A percentile compares a stretch with the other conserved stretches of the same genome.
Conservation (phyloP, 2,113 vertebrate genomes). For the Bagarius yarrelli region DNA sequence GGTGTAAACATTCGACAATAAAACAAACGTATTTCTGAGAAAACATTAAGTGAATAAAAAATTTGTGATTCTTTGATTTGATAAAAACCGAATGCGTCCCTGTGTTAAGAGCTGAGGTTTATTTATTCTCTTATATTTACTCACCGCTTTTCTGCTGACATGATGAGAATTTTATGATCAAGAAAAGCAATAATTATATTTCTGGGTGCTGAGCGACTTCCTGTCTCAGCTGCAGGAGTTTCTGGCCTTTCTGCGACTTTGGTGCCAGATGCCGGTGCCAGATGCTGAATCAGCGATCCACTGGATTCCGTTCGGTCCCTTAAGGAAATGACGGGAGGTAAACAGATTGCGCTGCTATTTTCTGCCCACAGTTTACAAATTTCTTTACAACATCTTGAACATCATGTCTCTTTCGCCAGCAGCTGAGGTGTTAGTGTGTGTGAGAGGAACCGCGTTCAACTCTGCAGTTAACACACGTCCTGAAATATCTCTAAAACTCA, state of each 20-base stretch:
- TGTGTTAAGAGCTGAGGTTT: too few species aligned
- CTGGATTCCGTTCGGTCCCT: constrained; percentile 9
- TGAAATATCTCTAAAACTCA: too few species aligned
- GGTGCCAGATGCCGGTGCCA: constrained; percentile 1
- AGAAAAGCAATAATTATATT: background rate
- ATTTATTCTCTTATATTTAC: background rate
- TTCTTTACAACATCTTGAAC: background rate
- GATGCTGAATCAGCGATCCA: constrained; percentile 6
- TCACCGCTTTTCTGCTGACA: background rate
- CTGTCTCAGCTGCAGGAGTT: background rate
- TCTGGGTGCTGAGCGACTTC: background rate
- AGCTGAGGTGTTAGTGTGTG: background rate
- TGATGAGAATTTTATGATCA: background rate
- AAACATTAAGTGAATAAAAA: too few species aligned
- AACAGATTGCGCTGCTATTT: constrained; percentile 1
- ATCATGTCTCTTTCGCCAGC: background rate
- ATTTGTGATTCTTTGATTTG: too few species aligned
- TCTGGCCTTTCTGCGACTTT: background rate
- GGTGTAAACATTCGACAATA: too few species aligned
- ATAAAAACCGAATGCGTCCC: too few species aligned
- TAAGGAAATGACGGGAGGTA: constrained; percentile 12
- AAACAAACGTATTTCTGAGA: too few species aligned
- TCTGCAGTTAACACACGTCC: too few species aligned
- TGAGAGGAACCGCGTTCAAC: background rate
- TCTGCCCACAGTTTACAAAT: constrained; percentile 10